phyloP scores from a whole-genome alignment of 2,113 vertebrate genomes.

The Condylura cristata region DNA sequence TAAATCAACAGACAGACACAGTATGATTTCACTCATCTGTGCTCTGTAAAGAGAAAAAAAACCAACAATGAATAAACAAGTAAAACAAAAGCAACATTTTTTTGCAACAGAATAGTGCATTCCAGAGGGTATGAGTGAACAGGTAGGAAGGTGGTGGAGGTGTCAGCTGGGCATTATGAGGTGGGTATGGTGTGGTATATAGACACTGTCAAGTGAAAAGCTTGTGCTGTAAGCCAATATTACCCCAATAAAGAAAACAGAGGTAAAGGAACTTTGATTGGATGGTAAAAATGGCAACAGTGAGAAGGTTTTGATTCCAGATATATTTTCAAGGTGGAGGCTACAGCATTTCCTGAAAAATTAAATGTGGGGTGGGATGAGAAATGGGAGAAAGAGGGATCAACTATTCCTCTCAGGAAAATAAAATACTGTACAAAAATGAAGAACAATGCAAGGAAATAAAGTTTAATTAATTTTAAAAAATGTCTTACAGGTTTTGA shows the following conservation, averaged over 20 bases:
- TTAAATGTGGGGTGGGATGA: too few species aligned
- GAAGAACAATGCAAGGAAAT: too few species aligned
- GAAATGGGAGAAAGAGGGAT: background rate
- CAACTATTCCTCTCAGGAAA: background rate
- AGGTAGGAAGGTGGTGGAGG: background rate
- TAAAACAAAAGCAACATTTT: background rate
- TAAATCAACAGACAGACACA: too few species aligned
- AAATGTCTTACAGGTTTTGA: background rate
- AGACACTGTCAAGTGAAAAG: background rate
- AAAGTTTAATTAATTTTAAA: background rate
- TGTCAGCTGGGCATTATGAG: background rate
- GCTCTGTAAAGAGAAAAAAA: background rate
- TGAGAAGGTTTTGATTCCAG: background rate
- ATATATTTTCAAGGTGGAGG: background rate
- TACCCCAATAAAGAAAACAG: background rate
- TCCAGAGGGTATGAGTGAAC: background rate
- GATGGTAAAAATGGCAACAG: background rate
- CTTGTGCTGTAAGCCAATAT: background rate
- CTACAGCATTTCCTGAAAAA: background rate
- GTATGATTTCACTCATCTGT: background rate
- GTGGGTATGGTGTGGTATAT: background rate
- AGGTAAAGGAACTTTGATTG: background rate
- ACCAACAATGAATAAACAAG: background rate
- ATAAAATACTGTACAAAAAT: too few species aligned
- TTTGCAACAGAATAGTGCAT: background rate